Percentiles rank a stretch among this genome's conserved stretches.
Conservation (phyloP, 2,113 vertebrate species). For the Heloderma charlesbogerti region DNA sequence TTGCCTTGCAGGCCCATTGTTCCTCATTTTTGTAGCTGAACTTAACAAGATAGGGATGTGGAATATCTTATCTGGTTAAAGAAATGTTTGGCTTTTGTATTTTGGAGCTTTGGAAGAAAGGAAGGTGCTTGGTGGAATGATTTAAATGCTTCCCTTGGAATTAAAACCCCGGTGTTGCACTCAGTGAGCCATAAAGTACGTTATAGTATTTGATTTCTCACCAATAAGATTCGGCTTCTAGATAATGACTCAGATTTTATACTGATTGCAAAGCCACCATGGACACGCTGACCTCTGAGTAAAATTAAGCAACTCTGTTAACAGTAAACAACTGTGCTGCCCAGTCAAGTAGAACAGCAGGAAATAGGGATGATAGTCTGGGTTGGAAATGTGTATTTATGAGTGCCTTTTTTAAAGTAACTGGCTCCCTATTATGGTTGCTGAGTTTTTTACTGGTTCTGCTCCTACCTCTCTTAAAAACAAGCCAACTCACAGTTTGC, state of each 20-base stretch:
- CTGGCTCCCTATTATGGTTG: background rate
- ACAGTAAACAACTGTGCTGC: background rate
- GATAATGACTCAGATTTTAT: background rate
- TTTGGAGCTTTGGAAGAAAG: background rate
- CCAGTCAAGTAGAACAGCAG: background rate
- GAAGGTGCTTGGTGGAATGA: background rate
- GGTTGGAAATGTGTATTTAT: background rate
- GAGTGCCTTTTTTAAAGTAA: background rate
- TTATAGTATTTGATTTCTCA: background rate
- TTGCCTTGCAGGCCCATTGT: background rate
- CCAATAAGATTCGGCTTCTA: background rate
- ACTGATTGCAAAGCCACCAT: background rate
- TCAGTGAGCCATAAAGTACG: background rate
- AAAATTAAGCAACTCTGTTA: background rate
- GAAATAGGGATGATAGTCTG: background rate
- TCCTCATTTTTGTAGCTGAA: background rate
- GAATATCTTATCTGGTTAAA: background rate
- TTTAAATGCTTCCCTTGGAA: background rate
- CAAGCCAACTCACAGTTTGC: background rate
- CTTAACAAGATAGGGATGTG: background rate
- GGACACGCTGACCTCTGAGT: background rate
- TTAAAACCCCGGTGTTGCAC: background rate
- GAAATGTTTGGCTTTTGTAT: background rate
- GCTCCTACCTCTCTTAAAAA: background rate
- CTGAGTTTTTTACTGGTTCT: background rate